Evolutionary conservation across 2,888 invertebrate species (phyloP).

Genomic region (Cepaea hortensis): DNA sequence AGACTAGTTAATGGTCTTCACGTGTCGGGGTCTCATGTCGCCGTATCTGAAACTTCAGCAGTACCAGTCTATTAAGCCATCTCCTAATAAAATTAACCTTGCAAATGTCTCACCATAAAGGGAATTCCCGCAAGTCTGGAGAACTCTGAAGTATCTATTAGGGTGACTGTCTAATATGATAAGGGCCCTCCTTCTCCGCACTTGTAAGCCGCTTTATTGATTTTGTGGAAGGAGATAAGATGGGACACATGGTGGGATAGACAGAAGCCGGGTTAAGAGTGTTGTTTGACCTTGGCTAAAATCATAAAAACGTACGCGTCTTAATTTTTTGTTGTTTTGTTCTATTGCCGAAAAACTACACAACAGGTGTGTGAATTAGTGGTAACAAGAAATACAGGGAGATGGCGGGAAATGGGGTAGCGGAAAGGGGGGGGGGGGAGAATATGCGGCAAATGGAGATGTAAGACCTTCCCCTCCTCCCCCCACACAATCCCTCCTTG

Average conservation of each 20-base stretch:
- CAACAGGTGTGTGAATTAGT: too few relatives aligned
- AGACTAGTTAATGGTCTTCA: constrained; percentile 1
- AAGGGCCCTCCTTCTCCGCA: constrained; percentile 7
- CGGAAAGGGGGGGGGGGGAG: too few relatives aligned
- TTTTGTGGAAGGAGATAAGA: background rate
- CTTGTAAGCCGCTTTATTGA: background rate
- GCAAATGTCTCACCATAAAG: constrained; percentile 10
- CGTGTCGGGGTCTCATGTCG: background rate
- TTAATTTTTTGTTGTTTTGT: too few relatives aligned
- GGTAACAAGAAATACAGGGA: too few relatives aligned
- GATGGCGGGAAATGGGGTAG: too few relatives aligned
- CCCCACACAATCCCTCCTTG: too few relatives aligned
- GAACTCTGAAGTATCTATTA: constrained; percentile 35
- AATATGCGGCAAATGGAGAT: too few relatives aligned
- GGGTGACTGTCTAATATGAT: constrained; percentile 25
- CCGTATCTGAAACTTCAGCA: constrained; percentile 2
- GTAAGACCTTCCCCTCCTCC: too few relatives aligned
- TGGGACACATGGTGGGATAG: background rate
- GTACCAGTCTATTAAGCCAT: background rate
- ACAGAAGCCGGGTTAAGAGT: background rate
- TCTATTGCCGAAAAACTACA: too few relatives aligned
- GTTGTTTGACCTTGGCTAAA: background rate
- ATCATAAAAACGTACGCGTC: too few relatives aligned
- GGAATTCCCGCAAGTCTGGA: background rate
- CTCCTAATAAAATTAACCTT: background rate